Conservation (phyloP, 64 coral and sea anemone species). For the Montipora capricornis region DNA sequence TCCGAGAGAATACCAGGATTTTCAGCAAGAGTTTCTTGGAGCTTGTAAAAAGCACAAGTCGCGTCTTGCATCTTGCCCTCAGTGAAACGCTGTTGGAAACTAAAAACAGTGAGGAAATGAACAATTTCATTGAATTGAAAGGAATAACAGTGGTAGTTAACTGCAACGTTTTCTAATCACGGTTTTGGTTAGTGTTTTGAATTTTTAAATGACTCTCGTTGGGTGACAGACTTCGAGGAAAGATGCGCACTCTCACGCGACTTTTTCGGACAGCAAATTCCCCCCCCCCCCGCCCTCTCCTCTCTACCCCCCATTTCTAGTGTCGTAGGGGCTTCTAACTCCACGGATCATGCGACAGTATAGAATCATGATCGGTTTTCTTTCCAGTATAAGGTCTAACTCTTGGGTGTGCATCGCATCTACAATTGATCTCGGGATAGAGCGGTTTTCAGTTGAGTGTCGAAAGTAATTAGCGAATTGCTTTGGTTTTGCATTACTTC, state of each 20-base stretch:
- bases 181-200: background rate
- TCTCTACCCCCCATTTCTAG: background rate
- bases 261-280: background rate
- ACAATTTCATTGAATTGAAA: background rate
- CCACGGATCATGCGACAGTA: background rate
- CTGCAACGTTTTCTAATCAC: background rate
- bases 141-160: background rate
- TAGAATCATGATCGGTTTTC: background rate
- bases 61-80: constrained; percentile 46
- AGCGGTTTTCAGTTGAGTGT: too few species aligned
- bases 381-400: background rate
- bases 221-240: background rate
- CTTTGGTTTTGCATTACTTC: too few species aligned
- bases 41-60: constrained; percentile 60
- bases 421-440: background rate
- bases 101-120: background rate
- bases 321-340: background rate
- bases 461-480: too few species aligned
- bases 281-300: background rate
- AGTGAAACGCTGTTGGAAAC: constrained; percentile 43
- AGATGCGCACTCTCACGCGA: background rate
- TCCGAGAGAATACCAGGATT: constrained; percentile 44
- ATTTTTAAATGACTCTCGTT: background rate
- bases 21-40: constrained; percentile 54
- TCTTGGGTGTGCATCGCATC: background rate